phyloP scores from a whole-genome alignment of 2,888 invertebrate genomes.

The Melipona beecheii region DNA sequence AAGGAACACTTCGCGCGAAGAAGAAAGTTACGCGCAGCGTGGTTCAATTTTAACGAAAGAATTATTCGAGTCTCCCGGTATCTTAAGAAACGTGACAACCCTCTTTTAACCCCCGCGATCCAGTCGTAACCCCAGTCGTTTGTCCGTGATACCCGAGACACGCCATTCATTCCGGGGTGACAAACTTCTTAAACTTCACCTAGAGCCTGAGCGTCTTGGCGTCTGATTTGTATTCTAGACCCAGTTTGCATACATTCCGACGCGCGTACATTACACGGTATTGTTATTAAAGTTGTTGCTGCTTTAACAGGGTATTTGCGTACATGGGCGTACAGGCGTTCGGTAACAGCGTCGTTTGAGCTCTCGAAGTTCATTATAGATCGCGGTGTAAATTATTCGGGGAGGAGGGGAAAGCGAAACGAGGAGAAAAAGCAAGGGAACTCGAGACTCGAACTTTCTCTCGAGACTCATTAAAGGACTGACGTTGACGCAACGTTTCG shows the following conservation, averaged over 20 bases:
- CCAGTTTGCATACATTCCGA: slow-evolving; percentile 53
- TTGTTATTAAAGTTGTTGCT: slow-evolving; percentile 53
- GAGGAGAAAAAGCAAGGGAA: too few species aligned
- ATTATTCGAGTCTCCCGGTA: slow-evolving; percentile 15
- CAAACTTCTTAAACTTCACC: slow-evolving; percentile 53
- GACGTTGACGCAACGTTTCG: too few species aligned
- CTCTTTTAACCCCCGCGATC: not conserved
- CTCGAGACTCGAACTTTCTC: too few species aligned
- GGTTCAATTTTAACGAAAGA: slow-evolving; percentile 12
- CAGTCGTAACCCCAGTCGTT: slow-evolving; percentile 1
- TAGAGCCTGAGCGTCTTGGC: slow-evolving; percentile 28
- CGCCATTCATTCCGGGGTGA: slow-evolving; percentile 44
- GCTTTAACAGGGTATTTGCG: slow-evolving; percentile 36
- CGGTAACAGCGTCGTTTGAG: slow-evolving; percentile 1
- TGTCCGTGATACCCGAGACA: slow-evolving; percentile 33
- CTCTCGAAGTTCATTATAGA: slow-evolving; percentile 5
- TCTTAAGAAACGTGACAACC: slow-evolving; percentile 24
- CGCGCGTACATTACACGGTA: slow-evolving; percentile 43
- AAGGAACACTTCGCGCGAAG: not conserved
- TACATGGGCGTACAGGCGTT: slow-evolving; percentile 11
- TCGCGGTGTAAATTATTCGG: not conserved
- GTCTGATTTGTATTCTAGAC: slow-evolving; percentile 53
- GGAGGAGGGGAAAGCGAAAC: not conserved
- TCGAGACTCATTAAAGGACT: too few species aligned
- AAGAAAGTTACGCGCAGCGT: not conserved